phyloP scores from a whole-genome alignment of 2,113 vertebrate species.

The Apodemus sylvaticus region DNA sequence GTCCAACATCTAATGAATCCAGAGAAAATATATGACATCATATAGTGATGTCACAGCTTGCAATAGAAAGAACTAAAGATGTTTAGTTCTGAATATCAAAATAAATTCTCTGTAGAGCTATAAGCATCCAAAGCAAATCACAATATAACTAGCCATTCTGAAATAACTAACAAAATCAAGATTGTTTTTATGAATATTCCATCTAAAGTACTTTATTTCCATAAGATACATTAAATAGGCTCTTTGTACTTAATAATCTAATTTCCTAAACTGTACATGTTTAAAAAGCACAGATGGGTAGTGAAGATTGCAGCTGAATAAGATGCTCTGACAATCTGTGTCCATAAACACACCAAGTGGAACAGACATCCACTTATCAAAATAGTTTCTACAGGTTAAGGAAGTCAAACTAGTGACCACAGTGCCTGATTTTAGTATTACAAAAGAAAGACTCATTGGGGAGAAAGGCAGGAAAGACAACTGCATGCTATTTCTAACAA shows the following conservation, averaged over 20 bases:
- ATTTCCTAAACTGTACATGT: background rate
- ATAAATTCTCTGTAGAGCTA: constrained; percentile 34
- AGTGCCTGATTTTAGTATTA: background rate
- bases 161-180: constrained; percentile 46
- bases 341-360: background rate
- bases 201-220: constrained; percentile 16
- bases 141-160: background rate
- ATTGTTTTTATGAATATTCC: constrained; percentile 12
- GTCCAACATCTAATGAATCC: background rate
- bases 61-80: background rate
- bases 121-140: constrained; percentile 12
- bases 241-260: background rate
- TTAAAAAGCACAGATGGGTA: background rate
- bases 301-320: background rate
- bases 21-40: background rate
- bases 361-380: background rate
- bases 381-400: background rate
- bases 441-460: background rate
- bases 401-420: background rate
- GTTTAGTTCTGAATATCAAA: constrained; percentile 31
- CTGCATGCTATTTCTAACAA: background rate
- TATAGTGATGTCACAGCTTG: background rate
- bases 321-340: background rate
- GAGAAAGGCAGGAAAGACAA: background rate
- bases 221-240: constrained; percentile 11